A percentile compares a stretch with the other conserved stretches of the same genome.
These are phyloP conservation scores for Pantelozetes paolii DNA, from an alignment of 2,888 invertebrate species.

Conservation along the genomic window DNA sequence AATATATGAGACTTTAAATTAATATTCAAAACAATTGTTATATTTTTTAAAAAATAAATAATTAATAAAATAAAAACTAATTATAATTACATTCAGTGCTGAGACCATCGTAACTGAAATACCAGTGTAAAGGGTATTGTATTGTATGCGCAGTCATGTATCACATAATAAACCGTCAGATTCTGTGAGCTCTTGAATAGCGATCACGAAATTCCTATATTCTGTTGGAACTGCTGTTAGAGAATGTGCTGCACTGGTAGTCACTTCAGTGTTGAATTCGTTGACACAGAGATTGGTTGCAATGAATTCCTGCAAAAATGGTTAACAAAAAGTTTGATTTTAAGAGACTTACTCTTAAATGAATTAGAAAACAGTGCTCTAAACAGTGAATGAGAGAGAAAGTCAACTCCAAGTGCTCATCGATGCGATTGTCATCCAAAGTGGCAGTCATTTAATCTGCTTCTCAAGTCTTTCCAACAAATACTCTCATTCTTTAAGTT, in stretches of 20 bases:
- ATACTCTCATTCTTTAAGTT: neutral
- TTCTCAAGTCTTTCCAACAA: neutral
- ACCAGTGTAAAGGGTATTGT: neutral
- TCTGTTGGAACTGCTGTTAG: neutral
- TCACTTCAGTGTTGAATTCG: neutral
- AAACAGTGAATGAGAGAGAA: neutral
- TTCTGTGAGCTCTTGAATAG: slow-evolving; percentile 1
- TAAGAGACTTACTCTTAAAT: neutral
- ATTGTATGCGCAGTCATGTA: slow-evolving; percentile 26
- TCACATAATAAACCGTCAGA: slow-evolving; percentile 12
- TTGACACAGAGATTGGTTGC: slow-evolving; percentile 24
- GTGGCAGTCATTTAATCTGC: slow-evolving; percentile 18
- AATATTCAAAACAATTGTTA: no score
- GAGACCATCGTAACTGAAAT: no score
- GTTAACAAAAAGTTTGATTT: neutral
- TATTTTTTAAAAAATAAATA: no score
- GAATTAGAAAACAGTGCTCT: neutral
- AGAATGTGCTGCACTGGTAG: neutral
- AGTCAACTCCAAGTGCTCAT: slow-evolving; percentile 6
- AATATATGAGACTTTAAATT: no score
- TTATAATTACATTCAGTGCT: no score
- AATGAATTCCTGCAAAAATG: neutral
- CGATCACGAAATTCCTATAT: neutral
- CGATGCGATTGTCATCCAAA: slow-evolving; percentile 16
- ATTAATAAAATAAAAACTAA: no score